A percentile compares a stretch with the other conserved stretches of the same genome.
Conservation (phyloP, 2,113 vertebrate species). For the Procavia capensis region DNA sequence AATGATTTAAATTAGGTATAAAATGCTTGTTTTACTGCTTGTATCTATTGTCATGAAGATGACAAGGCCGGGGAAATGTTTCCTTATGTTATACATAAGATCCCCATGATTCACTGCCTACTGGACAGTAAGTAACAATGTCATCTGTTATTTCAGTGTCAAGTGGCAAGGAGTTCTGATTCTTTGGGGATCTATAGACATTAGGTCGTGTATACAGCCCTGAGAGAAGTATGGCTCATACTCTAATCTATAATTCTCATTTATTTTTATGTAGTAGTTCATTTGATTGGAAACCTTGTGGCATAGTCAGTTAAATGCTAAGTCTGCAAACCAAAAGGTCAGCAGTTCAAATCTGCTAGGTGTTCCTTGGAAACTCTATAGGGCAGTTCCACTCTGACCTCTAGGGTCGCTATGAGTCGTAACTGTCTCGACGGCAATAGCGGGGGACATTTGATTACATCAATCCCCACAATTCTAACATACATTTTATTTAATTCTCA, state of each 20-base stretch:
- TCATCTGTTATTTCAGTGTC: not conserved
- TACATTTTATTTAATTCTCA: not conserved
- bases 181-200: not conserved
- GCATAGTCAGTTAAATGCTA: too few relatives aligned
- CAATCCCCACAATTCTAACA: not conserved
- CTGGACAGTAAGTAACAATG: not conserved
- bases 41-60: not conserved
- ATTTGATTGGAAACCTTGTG: too few relatives aligned
- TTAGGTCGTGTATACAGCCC: not conserved
- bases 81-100: not conserved
- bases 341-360: too few relatives aligned
- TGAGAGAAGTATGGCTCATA: not conserved
- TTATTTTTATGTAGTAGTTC: not conserved
- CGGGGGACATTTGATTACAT: not conserved
- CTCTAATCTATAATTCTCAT: not conserved
- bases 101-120: not conserved
- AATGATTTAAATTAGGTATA: not conserved
- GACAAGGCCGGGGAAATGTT: not conserved
- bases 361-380: too few relatives aligned
- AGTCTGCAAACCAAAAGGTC: too few relatives aligned
- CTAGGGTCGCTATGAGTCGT: too few relatives aligned
- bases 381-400: too few relatives aligned
- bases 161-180: not conserved
- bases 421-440: too few relatives aligned
- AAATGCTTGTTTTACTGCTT: not conserved